phyloP scores from a whole-genome alignment of 2,797 vertebrate genomes.

The Graptemys geographica region DNA sequence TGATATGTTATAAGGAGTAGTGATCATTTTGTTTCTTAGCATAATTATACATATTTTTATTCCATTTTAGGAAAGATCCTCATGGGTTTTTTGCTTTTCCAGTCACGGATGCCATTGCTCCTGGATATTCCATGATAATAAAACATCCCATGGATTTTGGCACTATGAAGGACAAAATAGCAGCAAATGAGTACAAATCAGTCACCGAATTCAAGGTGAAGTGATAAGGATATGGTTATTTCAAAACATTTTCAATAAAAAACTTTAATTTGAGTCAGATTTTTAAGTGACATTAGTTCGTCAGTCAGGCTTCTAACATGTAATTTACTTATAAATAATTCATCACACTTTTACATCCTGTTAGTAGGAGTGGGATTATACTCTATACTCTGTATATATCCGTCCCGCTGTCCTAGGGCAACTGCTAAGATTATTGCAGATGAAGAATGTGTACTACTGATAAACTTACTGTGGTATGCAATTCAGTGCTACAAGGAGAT shows the following conservation, averaged over 20 bases:
- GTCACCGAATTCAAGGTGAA: constrained; percentile 98
- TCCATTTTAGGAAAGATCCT: constrained; percentile 91
- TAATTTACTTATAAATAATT: background rate
- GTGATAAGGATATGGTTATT: constrained; percentile 14
- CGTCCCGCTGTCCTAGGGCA: background rate
- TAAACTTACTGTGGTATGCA: background rate
- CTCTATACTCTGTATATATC: background rate
- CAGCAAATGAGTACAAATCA: constrained; percentile 94
- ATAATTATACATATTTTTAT: background rate
- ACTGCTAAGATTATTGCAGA: background rate
- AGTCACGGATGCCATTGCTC: constrained; percentile 97
- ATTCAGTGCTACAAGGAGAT: background rate
- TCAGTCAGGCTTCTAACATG: background rate
- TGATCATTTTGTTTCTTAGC: background rate
- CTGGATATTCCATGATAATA: constrained; percentile 98
- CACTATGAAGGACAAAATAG: constrained; percentile 97
- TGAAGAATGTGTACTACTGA: background rate
- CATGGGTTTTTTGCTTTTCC: constrained; percentile 98
- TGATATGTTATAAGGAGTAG: background rate
- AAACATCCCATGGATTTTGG: constrained; percentile 99
- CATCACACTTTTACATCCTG: background rate
- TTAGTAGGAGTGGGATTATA: background rate
- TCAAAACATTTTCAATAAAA: background rate
- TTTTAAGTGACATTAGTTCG: background rate
- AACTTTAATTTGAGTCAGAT: background rate